Evolutionary conservation across 2,113 vertebrate species (phyloP), one percentile per base, ranked within the genome.

Genomic region (Sardina pilchardus): DNA sequence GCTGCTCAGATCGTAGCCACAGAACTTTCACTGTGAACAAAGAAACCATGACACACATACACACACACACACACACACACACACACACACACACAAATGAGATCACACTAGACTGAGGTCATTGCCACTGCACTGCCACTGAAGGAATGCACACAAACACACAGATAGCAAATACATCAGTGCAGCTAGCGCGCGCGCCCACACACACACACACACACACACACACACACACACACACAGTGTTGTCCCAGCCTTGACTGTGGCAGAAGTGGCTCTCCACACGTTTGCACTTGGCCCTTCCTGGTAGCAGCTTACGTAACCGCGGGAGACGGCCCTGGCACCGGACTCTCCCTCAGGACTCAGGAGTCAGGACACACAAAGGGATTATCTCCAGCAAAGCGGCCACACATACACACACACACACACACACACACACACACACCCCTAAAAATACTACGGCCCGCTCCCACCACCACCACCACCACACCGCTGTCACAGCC

Each of bases 121-220:
- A 59, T 59, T 59, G 19, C 53, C 21, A 24, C 53, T 24, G 19
- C 53, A 59, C 53, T 59, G 21, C 19, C 4, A 59, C 4, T 24
- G 53, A 24, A 59, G 19, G 6, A 59, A 50, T 81, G 39, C n/a
- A 45, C 3, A 8, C 85, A 83, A 39, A 85, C 24, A 83, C 67
- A 75, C 30, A 21, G 19, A 59, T 59, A 21, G 24, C 4, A 59
- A 59, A 24, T 59, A 21, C 4, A 24, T 24, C 53, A 24, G 19
- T 59, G 19, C 1, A 59, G 53, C 53, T 59, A 21, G 43, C 87
- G 30, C 83, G 90, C 89, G 86, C 86, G 89, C 87, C 84, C 88
- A 89, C 90, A 56, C 84, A 42, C 75, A 6, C 71, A 39, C 81
- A 24, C n/a, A 19, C 21, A 63, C 86, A 87, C 59, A 83, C 30